Conservation (phyloP, 2,797 vertebrate genomes). For the Kryptolebias ocellatus region DNA sequence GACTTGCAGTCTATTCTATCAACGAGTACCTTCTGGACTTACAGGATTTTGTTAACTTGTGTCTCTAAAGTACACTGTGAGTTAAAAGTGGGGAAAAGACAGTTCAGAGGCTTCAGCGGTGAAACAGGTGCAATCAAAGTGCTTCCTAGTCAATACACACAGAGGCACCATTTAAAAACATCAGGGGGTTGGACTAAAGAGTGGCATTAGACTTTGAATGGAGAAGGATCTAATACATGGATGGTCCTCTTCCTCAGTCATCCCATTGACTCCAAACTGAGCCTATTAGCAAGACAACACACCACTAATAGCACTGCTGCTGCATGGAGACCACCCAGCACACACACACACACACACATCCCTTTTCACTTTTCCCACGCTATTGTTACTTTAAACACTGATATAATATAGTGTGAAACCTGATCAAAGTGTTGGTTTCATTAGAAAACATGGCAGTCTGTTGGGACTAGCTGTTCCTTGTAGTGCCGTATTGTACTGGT, state of each 20-base stretch:
- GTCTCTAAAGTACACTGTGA: background rate
- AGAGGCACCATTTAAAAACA: slow-evolving; percentile 82
- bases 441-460: slow-evolving; percentile 26
- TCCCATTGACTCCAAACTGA: slow-evolving; percentile 83
- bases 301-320: slow-evolving; percentile 79
- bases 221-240: slow-evolving; percentile 81
- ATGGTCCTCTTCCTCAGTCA: slow-evolving; percentile 83
- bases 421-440: slow-evolving; percentile 53
- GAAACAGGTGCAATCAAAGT: slow-evolving; percentile 82
- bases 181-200: slow-evolving; percentile 70
- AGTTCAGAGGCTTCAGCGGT: slow-evolving; percentile 42
- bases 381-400: slow-evolving; percentile 60
- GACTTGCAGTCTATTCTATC: no score
- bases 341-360: slow-evolving; percentile 54
- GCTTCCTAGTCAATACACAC: slow-evolving; percentile 79
- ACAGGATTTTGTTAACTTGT: background rate
- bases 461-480: slow-evolving; percentile 7
- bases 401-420: slow-evolving; percentile 52
- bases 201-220: slow-evolving; percentile 84
- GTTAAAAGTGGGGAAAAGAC: background rate
- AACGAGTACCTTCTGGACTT: no score
- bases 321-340: slow-evolving; percentile 71
- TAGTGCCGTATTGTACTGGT: background rate
- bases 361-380: slow-evolving; percentile 69
- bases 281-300: slow-evolving; percentile 87